These are phyloP conservation scores for Oscheius sp. DNA, from an alignment of 2,888 invertebrate genomes.

Conservation along the genomic window DNA sequence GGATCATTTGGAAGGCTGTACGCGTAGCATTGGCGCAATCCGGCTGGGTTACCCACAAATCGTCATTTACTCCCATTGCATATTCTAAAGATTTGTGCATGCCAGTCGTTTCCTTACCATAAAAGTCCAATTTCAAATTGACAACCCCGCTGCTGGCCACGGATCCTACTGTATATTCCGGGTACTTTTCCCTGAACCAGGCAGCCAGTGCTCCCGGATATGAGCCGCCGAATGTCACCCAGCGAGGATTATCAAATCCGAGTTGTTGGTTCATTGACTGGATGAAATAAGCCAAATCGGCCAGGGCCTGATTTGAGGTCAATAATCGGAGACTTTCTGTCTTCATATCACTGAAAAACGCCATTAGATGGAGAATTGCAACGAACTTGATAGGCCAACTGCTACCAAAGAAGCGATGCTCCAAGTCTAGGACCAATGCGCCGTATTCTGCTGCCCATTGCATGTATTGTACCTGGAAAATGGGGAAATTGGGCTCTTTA, in stretches of 20 bases:
- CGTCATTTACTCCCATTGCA: slow-evolving; percentile 62
- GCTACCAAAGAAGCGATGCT: slow-evolving; percentile 62
- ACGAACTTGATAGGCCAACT: slow-evolving; percentile 52
- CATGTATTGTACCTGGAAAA: slow-evolving; percentile 48
- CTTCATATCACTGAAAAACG: slow-evolving; percentile 46
- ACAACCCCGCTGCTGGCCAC: slow-evolving; percentile 61
- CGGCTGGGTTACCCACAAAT: slow-evolving; percentile 44
- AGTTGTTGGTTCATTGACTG: slow-evolving; percentile 54
- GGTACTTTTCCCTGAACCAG: slow-evolving; percentile 64
- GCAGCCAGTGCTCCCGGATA: slow-evolving; percentile 64
- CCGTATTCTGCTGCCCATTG: slow-evolving; percentile 57
- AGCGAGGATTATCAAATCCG: slow-evolving; percentile 59
- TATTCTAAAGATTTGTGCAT: slow-evolving; percentile 49
- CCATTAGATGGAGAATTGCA: background rate
- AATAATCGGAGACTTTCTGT: slow-evolving; percentile 45
- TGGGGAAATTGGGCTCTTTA: no score
- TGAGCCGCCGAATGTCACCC: slow-evolving; percentile 70
- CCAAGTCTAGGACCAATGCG: slow-evolving; percentile 58
- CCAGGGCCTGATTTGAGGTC: slow-evolving; percentile 59
- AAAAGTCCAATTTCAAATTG: slow-evolving; percentile 59
- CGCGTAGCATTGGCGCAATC: slow-evolving; percentile 44
- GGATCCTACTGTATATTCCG: slow-evolving; percentile 57
- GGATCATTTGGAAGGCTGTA: slow-evolving; percentile 48
- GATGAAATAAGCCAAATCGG: slow-evolving; percentile 60
- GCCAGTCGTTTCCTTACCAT: slow-evolving; percentile 36